Percentiles rank a stretch among this genome's conserved stretches.
phyloP scores from a whole-genome alignment of 2,797 vertebrate species.

The Anguilla anguilla region DNA sequence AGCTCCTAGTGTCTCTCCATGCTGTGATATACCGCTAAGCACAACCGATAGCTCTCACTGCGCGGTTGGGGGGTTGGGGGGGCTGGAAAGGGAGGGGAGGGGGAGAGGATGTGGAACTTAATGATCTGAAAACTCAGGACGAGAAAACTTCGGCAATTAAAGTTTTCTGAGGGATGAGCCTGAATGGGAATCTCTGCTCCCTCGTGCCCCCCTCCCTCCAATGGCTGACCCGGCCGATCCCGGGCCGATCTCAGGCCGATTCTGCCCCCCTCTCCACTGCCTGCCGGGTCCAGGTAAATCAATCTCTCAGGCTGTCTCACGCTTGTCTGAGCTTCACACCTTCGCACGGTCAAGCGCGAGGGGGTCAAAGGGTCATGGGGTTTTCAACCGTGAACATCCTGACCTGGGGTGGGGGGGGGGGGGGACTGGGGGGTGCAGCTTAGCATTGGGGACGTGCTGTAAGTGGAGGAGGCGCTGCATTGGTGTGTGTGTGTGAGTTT shows the following conservation, averaged over 20 bases:
- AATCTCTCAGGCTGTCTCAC: not conserved
- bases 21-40: constrained; percentile 4
- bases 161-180: not conserved
- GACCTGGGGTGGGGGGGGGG: not conserved
- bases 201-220: not conserved
- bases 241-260: not conserved
- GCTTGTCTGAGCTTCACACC: not conserved
- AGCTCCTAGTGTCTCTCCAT: not conserved
- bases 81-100: not conserved
- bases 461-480: not conserved
- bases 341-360: not conserved
- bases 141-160: not conserved
- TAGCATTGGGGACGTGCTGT: not conserved
- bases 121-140: constrained; percentile 2
- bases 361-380: not conserved
- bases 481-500: not conserved
- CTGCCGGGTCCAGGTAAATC: not conserved
- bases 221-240: not conserved
- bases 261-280: not conserved
- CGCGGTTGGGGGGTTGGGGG: not conserved
- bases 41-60: not conserved
- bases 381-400: not conserved
- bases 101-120: not conserved
- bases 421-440: not conserved
- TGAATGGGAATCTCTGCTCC: not conserved